A percentile compares a stretch with the other conserved stretches of the same genome.
Evolutionary conservation across 2,113 vertebrate species (phyloP).

Genomic region (Urocolius indicus): DNA sequence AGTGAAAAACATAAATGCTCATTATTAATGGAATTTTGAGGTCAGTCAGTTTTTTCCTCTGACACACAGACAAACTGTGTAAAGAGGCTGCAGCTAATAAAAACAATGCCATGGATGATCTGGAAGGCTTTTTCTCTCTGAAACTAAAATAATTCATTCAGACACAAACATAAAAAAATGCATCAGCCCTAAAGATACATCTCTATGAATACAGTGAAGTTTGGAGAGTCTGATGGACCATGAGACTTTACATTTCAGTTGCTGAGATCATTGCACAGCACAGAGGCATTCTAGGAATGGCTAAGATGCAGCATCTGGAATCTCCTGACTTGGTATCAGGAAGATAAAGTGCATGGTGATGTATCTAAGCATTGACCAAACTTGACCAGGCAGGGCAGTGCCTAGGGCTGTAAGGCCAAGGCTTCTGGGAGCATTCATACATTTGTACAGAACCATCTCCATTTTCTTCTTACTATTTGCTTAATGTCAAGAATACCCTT

Average conservation of each 20-base stretch:
- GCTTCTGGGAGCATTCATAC: neutral
- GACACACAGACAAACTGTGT: neutral
- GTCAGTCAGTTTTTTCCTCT: neutral
- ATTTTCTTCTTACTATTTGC: neutral
- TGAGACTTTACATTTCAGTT: rapidly evolving
- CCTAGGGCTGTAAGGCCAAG: neutral
- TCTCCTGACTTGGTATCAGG: neutral
- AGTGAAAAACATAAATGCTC: neutral
- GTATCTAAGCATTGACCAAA: neutral
- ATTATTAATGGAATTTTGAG: neutral
- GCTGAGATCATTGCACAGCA: neutral
- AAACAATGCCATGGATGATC: neutral
- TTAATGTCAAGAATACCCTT: neutral
- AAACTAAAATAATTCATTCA: neutral
- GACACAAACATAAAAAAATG: neutral
- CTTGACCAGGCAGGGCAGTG: neutral
- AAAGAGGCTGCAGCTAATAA: neutral
- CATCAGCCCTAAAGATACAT: neutral
- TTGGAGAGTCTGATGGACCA: neutral
- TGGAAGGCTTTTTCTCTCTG: neutral
- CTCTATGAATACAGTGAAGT: neutral
- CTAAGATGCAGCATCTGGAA: neutral
- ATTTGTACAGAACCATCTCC: neutral
- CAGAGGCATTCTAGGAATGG: neutral
- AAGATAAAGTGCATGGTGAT: neutral